Evolutionary conservation across 2,797 vertebrate species (phyloP), one percentile per base, ranked within the genome.

Genomic region (Hydrocynus forskahlii): DNA sequence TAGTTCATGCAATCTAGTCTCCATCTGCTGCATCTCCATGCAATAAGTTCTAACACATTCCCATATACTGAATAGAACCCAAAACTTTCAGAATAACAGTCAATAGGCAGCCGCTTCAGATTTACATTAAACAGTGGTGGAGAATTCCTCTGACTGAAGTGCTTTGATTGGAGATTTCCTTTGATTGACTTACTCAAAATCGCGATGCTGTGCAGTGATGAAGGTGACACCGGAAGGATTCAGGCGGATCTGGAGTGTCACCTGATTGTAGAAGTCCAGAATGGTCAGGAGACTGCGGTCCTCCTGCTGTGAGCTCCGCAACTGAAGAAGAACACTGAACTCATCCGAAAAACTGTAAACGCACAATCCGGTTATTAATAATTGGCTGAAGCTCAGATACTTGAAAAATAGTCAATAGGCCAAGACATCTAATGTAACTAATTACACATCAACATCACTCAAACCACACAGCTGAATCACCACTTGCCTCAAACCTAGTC

Each of bases 201-300:
- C 92, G 1, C 92, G 90, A 68, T 93, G 91, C 43, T 92, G 93
- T 0, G 94, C 95, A 60, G 94, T 94, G 90, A 94, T 87, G 59
- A 96, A 94, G 84, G 91, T 90, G 84, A 96, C 85, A 29, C 87
- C 90, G 0, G 88, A 69, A 2, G 92, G 92, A 68, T 79, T 89
- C 7, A 96, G 83, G 71, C 94, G 92, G 77, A 96, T 92, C 92
- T 96, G 95, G 73, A 96, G 94, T 55, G 94, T 88, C 86, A 96
- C 81, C 0, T 92, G 88, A 80, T 93, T 91, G n/a, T 87, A 88
- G 9, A 88, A 93, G 88, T 92, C 93, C n/a, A 95, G 88, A 86
- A 96, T 83, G 6, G 94, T 94, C 83, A 96, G 48, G 25, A 96
- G 81, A 76, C 92, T 91, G 81, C 92, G 92, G 74, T 96, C 94